Evolutionary conservation across 2,888 invertebrate species (phyloP).

Genomic region (Xylota segnis): DNA sequence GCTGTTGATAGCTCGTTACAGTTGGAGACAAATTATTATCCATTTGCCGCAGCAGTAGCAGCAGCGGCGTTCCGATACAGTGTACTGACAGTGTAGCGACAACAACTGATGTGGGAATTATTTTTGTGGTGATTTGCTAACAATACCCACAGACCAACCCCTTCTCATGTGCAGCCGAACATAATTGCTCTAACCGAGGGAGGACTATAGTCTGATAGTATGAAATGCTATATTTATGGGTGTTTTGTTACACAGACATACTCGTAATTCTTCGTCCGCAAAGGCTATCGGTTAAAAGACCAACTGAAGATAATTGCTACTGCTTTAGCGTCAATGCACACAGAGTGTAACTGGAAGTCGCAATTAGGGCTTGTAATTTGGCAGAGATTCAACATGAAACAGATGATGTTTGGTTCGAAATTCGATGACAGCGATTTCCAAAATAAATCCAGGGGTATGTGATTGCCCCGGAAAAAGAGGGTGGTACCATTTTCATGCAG

Average conservation of each 20-base stretch:
- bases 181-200: slow-evolving; percentile 16
- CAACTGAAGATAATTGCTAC: slow-evolving; percentile 20
- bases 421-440: neutral
- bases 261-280: slow-evolving; percentile 5
- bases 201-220: slow-evolving; percentile 19
- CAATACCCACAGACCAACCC: slow-evolving; percentile 1
- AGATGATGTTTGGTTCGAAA: neutral
- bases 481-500: too few species aligned
- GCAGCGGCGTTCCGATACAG: slow-evolving; percentile 15
- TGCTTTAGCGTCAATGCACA: neutral
- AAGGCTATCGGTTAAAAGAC: slow-evolving; percentile 4
- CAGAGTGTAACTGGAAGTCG: neutral
- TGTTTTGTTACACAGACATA: slow-evolving; percentile 13
- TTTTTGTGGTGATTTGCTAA: slow-evolving; percentile 49
- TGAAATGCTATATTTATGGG: slow-evolving; percentile 38
- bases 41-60: slow-evolving; percentile 41
- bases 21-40: slow-evolving; percentile 70
- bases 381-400: neutral
- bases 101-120: slow-evolving; percentile 51
- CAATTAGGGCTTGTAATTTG: neutral
- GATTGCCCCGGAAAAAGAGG: too few species aligned
- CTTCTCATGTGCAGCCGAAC: slow-evolving; percentile 22
- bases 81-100: slow-evolving; percentile 23
- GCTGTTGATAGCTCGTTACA: slow-evolving; percentile 57
- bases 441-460: too few species aligned